Conservation (phyloP, 2,113 vertebrate genomes). For the Oenanthe melanoleuca region DNA sequence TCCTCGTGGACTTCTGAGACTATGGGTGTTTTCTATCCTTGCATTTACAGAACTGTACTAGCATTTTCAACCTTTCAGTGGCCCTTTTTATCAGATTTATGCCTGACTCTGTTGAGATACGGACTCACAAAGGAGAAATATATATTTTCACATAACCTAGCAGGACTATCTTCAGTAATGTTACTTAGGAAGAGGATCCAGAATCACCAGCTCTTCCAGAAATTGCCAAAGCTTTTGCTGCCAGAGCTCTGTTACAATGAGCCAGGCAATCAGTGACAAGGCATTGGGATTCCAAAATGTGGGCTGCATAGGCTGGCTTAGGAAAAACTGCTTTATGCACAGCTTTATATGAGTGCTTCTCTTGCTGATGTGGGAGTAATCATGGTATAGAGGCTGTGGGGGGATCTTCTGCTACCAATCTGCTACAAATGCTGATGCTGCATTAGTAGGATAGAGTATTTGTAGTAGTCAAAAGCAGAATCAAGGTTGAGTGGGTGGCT, state of each 20-base stretch:
- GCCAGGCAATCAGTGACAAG: not conserved
- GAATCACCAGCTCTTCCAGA: not conserved
- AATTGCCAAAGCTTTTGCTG: not conserved
- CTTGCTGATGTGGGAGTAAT: not conserved
- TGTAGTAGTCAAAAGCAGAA: not conserved
- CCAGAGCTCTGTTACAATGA: not conserved
- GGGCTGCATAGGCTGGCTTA: not conserved
- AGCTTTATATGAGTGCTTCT: not conserved
- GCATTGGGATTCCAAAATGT: not conserved
- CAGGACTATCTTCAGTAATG: not conserved
- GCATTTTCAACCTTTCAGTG: not conserved
- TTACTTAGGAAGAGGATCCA: not conserved
- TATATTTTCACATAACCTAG: not conserved
- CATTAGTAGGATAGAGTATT: not conserved
- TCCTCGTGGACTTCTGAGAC: not conserved
- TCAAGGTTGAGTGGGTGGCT: not conserved
- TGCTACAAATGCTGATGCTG: not conserved
- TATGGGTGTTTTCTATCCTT: not conserved
- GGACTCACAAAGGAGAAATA: not conserved
- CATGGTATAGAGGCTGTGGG: fast-evolving
- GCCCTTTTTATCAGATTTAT: not conserved
- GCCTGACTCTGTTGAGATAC: not conserved
- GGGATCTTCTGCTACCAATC: not conserved
- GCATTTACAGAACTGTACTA: not conserved
- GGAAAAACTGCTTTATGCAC: not conserved